Percentiles rank a stretch among this genome's conserved stretches.
These are phyloP conservation scores for Turritopsis dohrnii DNA, from an alignment of 30 jellyfish, hydroid and myxozoan genomes.

Conservation along the genomic window DNA sequence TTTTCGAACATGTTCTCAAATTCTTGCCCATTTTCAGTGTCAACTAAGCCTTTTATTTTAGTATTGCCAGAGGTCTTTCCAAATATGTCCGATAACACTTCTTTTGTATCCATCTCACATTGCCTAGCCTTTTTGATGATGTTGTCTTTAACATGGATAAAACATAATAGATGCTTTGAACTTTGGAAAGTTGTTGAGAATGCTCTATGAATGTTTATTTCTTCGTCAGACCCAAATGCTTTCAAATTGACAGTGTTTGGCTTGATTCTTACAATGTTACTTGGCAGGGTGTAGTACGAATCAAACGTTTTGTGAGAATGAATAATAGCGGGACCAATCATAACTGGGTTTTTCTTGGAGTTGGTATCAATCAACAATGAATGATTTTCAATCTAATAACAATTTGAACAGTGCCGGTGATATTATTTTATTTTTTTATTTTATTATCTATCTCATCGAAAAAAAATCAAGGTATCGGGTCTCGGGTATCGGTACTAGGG, in stretches of 20 bases:
- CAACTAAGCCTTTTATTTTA: conserved; percentile 29
- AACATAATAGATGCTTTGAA: conserved; percentile 35
- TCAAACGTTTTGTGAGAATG: conserved; percentile 39
- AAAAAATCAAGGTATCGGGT: too few species aligned
- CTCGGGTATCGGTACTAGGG: too few species aligned
- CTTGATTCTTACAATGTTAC: conserved; percentile 21
- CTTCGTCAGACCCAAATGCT: conserved; percentile 44
- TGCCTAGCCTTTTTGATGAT: conserved; percentile 22
- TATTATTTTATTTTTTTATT: too few species aligned
- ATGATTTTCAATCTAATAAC: too few species aligned
- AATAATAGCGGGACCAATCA: conserved; percentile 41
- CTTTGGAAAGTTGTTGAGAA: conserved; percentile 16
- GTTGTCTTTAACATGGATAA: conserved; percentile 46
- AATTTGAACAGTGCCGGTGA: too few species aligned
- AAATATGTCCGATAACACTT: conserved; percentile 17
- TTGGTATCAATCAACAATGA: not conserved
- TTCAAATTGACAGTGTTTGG: conserved; percentile 24
- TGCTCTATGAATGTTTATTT: conserved; percentile 7
- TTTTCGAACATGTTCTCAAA: conserved; percentile 27
- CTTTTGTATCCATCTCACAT: not conserved
- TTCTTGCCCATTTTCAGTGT: conserved; percentile 15
- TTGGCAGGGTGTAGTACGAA: conserved; percentile 36
- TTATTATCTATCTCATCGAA: too few species aligned
- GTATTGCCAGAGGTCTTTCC: conserved; percentile 24
- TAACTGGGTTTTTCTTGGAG: conserved; percentile 13